Conservation (phyloP, 2,113 vertebrate genomes). For the Notarius lentiginosus region DNA sequence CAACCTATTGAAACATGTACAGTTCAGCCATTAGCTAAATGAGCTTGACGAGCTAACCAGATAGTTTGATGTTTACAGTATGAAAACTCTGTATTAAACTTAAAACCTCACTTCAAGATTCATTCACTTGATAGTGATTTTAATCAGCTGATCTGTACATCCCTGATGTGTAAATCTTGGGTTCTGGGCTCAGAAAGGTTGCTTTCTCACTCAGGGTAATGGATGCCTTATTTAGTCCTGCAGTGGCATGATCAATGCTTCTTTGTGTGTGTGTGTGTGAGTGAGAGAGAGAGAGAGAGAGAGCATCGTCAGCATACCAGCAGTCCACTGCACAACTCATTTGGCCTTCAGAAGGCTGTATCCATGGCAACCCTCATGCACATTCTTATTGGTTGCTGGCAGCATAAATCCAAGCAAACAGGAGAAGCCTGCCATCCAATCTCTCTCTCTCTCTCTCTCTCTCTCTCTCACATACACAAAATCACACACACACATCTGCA, state of each 20-base stretch:
- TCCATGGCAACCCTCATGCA: not conserved
- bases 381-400: not conserved
- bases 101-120: too few species aligned
- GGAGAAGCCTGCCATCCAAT: not conserved
- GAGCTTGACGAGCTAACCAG: not conserved
- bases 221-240: constrained; percentile 3
- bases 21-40: not conserved
- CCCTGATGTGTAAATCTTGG: not conserved
- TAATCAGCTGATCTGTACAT: not conserved
- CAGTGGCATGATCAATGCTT: not conserved
- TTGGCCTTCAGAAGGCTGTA: not conserved
- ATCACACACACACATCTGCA: not conserved
- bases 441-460: not conserved
- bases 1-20: not conserved
- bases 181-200: not conserved
- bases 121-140: not conserved
- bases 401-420: constrained; percentile 11
- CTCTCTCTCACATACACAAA: not conserved
- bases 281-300: not conserved
- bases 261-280: not conserved
- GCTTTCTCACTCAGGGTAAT: not conserved
- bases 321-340: constrained; percentile 19
- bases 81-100: not conserved
- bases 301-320: not conserved
- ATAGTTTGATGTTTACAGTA: not conserved